Base-by-base conservation (phyloP, 2,113 vertebrate species). In the Condylura cristata region DNA sequence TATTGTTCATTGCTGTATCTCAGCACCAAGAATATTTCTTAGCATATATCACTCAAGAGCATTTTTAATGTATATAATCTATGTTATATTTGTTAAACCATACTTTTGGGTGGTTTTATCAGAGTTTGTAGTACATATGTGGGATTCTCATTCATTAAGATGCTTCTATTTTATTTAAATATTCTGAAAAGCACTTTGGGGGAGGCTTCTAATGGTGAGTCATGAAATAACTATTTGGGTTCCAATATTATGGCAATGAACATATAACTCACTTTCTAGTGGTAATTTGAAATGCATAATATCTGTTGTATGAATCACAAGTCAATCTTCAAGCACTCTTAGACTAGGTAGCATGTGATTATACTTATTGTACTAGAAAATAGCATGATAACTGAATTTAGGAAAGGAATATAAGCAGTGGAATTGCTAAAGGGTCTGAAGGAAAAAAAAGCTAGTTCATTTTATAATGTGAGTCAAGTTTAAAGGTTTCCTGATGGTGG, bases 311-410 rank as follows among this genome's bases (percentile, higher is more conserved):
- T n/a, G 3, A n/a, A 78, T 96, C 56, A 56, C 22, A 72, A 75
- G 56, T 86, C 60, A 84, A 63, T 65, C n/a, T 85, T 65, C 30
- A 84, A 93, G 72, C 26, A 85, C 61, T 70, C 22, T 41, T 70
- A 53, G 91, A 58, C 65, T 92, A 95, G 37, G 60, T 89, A 63
- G 28, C 9, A 74, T 86, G 44, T 88, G 58, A 89, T 91, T 92
- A 41, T 7, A 68, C n/a, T 90, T 75, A 96, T 90, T 87, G 60
- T 34, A 91, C 18, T 90, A 93, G 60, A 71, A 96, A 96, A 96
- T 65, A 66, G 34, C 37, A 7, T 28, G 46, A 68, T 78, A 89
- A 95, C 48, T 65, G 75, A 65, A 90, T 84, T 83, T 83, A 78
- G 60, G 30, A 44, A 41, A 71, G 86, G 48, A 85, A 76, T 48